Evolutionary conservation across 2,113 vertebrate species (phyloP).

Genomic region (Ellobius talpinus): DNA sequence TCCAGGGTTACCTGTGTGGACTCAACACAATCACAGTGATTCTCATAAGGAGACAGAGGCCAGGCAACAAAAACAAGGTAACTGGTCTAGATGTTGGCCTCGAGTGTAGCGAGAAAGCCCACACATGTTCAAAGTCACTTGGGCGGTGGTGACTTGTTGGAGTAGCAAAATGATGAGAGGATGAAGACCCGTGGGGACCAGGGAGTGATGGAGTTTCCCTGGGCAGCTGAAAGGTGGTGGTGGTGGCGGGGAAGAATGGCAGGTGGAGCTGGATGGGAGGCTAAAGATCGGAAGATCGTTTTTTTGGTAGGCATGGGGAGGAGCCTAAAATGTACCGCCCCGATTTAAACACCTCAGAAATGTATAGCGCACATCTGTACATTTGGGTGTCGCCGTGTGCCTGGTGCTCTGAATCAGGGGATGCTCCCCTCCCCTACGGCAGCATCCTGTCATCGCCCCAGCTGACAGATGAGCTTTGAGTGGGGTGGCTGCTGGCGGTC

Average conservation of each 20-base stretch:
- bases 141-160: background rate
- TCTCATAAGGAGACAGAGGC: background rate
- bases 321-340: rapidly evolving
- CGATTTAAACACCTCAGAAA: background rate
- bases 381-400: rapidly evolving
- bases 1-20: background rate
- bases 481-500: rapidly evolving
- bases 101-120: background rate
- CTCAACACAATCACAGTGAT: background rate
- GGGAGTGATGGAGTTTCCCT: rapidly evolving
- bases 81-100: background rate
- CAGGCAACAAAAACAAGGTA: background rate
- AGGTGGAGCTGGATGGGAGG: background rate
- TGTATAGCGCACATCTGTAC: background rate
- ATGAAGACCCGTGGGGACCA: background rate
- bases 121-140: background rate
- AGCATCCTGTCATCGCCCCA: rapidly evolving
- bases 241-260: background rate
- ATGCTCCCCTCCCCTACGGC: rapidly evolving
- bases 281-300: rapidly evolving
- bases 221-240: background rate
- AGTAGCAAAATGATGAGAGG: background rate
- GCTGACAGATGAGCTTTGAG: background rate
- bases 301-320: too few species aligned
- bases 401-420: background rate